Percentiles rank a stretch among this genome's conserved stretches.
Conservation (phyloP, 2,888 invertebrate species). For the Rhopalosiphum nymphaeae region DNA sequence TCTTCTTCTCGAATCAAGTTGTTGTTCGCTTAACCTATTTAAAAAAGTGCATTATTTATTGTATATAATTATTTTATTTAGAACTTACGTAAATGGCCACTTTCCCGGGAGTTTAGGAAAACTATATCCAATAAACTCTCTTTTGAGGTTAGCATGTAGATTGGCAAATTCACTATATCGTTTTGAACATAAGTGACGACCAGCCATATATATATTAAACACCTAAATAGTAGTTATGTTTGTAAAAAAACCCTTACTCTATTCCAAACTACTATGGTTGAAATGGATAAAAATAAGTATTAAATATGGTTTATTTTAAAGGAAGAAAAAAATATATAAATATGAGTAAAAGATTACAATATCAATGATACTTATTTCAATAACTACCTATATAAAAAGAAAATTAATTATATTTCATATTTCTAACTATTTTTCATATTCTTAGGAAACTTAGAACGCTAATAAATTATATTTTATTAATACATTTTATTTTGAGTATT, state of each 20-base stretch:
- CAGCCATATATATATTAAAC: constrained; percentile 99
- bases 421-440: background rate
- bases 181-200: constrained; percentile 94
- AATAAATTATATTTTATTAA: background rate
- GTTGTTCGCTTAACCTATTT: constrained; percentile 88
- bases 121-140: constrained; percentile 94
- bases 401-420: background rate
- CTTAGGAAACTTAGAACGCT: background rate
- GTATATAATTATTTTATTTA: background rate
- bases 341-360: background rate
- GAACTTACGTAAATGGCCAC: constrained; percentile 89
- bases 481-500: background rate
- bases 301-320: background rate
- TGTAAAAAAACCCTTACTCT: background rate
- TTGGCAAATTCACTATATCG: constrained; percentile 96
- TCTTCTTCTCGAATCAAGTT: constrained; percentile 92
- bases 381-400: background rate
- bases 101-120: constrained; percentile 98
- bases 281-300: background rate
- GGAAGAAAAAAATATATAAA: background rate
- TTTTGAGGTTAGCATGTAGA: constrained; percentile 87
- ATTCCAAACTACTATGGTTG: background rate
- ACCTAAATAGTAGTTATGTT: constrained; percentile 70
- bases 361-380: background rate
- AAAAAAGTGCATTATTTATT: constrained; percentile 38